phyloP scores from a whole-genome alignment of 2,888 invertebrate genomes.

The Atrina japonica region DNA sequence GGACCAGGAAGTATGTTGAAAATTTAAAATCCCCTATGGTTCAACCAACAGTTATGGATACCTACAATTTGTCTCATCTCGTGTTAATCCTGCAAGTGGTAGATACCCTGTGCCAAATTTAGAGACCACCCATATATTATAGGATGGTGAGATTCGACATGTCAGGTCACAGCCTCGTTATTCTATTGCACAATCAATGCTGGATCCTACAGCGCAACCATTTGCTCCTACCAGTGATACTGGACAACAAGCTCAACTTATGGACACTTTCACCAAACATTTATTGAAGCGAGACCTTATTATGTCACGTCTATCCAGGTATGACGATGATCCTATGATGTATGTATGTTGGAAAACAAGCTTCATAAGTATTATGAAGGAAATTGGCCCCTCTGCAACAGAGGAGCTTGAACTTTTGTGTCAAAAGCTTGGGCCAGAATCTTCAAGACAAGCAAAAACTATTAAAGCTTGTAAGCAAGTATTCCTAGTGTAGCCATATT shows the following conservation, averaged over 20 bases:
- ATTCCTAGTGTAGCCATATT: constrained; percentile 12
- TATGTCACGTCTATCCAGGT: constrained; percentile 18
- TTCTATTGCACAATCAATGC: background rate
- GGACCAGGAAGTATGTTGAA: background rate
- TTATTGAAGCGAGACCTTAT: constrained; percentile 20
- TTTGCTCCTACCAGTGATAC: background rate
- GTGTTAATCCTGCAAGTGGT: too few species aligned
- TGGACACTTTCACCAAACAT: constrained; percentile 18
- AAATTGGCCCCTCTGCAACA: constrained; percentile 17
- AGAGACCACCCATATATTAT: too few species aligned
- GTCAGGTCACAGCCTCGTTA: too few species aligned
- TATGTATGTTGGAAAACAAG: constrained; percentile 15
- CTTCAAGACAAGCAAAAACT: constrained; percentile 20
- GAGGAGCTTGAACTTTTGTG: constrained; percentile 30
- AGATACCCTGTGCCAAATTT: too few species aligned
- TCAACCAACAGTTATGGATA: background rate
- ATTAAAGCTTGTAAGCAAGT: constrained; percentile 9
- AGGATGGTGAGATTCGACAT: too few species aligned
- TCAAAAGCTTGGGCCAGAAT: constrained; percentile 21
- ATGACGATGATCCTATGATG: constrained; percentile 21
- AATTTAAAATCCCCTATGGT: background rate
- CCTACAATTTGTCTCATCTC: too few species aligned
- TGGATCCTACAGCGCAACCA: constrained; percentile 1
- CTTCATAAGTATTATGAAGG: constrained; percentile 24
- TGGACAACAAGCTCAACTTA: background rate